Base-by-base conservation (phyloP, 2,888 invertebrate genomes). In the Catocala sponsa region DNA sequence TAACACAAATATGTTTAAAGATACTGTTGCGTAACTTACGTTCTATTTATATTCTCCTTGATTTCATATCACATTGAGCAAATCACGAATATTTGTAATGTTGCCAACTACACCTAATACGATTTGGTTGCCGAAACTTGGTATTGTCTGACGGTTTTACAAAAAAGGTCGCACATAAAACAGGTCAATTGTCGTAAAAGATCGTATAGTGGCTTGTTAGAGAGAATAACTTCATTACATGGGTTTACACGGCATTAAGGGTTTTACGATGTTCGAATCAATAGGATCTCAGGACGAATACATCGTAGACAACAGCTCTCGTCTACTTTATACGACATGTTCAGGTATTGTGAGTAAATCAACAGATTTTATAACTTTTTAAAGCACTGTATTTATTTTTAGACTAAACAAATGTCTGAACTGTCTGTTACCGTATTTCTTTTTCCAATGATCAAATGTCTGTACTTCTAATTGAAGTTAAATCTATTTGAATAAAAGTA, bases 131-230 rank as follows among this genome's bases (percentile, higher is more conserved):
- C 0, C 10, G 63, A 60, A 62, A 55, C 64, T 55, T 65, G 47
- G 55, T 54, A 57, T 65, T 42, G 35, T 65, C 51, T 47, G 57
- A 64, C 58, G 73, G 73, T 74, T 74, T 73, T 72, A 65, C 58
- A 76, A 80, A 72, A 82, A 81, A 79, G 74, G 73, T 74, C 69
- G 48, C 52, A 63, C 72, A 76, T 79, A 78, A 87, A 88, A 80
- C 72, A 69, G 79, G 79, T 76, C 80, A 79, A 82, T 86, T 74
- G 85, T 88, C 90, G 88, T 91, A 91, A 91, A 90, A 86, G 81
- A 79, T 72, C 72, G 81, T 80, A 88, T 90, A 86, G 89, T 83
- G 85, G 80, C 88, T 91, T 90, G 91, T 91, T 91, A 89, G 86
- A 72, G 81, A 79, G 76, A 85, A 88, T 87, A 88, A 86, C 84